Evolutionary conservation across 2,797 vertebrate genomes (phyloP).

Genomic region (Eulemur mongoz): DNA sequence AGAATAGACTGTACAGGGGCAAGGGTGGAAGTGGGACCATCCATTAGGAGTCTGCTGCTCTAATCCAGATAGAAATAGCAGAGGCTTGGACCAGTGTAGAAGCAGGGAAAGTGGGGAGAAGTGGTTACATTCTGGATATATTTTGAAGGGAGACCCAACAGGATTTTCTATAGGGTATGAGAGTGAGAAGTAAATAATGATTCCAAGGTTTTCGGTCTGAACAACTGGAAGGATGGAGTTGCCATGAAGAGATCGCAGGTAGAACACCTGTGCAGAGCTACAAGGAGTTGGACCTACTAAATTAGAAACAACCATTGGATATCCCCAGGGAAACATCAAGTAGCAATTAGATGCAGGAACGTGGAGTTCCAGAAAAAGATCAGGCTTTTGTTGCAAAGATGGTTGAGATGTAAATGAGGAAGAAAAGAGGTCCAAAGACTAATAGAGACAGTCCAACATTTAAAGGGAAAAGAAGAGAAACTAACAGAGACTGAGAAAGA

Average conservation of each 20-base stretch:
- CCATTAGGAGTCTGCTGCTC: not conserved
- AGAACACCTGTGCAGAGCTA: fast-evolving
- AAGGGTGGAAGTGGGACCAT: not conserved
- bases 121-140: not conserved
- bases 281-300: not conserved
- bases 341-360: not conserved
- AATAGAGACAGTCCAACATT: not conserved
- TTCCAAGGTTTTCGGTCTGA: not conserved
- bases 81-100: not conserved
- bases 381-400: not conserved
- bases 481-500: not conserved
- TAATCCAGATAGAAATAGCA: not conserved
- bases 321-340: not conserved
- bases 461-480: not conserved
- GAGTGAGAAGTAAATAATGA: not conserved
- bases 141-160: not conserved
- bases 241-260: not conserved
- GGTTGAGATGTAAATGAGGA: not conserved
- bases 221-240: not conserved
- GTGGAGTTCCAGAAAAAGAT: not conserved
- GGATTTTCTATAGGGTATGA: not conserved
- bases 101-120: not conserved
- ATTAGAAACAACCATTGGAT: not conserved
- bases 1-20: not conserved
- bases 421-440: not conserved